These are phyloP conservation scores for Colossoma macropomum DNA, from an alignment of 2,113 vertebrate genomes.

Conservation along the genomic window DNA sequence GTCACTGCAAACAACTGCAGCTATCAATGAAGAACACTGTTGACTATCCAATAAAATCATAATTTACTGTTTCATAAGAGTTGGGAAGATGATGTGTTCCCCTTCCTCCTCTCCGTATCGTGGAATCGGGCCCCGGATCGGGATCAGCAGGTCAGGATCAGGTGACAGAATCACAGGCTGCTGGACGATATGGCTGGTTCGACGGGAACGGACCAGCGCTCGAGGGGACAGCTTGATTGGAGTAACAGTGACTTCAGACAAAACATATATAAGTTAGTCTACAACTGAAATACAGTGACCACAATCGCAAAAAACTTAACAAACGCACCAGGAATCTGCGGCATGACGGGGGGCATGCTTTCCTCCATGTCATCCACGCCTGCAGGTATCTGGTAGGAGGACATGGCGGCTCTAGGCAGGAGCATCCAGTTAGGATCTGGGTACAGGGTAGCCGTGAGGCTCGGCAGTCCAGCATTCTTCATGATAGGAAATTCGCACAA, in stretches of 20 bases:
- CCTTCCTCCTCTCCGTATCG: constrained; percentile 70
- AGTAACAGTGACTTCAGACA: constrained; percentile 47
- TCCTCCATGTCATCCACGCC: constrained; percentile 89
- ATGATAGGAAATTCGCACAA: constrained; percentile 92
- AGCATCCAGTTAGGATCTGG: constrained; percentile 87
- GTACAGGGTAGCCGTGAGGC: constrained; percentile 90
- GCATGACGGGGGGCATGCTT: constrained; percentile 60
- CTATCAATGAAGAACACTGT: too few relatives aligned
- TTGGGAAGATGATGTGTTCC: constrained; percentile 69
- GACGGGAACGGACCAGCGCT: constrained; percentile 63
- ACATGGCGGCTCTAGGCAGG: constrained; percentile 84
- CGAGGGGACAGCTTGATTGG: constrained; percentile 73
- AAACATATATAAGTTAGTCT: background rate
- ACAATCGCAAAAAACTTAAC: background rate
- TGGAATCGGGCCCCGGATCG: constrained; percentile 64
- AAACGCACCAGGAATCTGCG: constrained; percentile 68
- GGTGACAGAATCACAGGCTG: constrained; percentile 59
- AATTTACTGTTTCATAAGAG: constrained; percentile 76
- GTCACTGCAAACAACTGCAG: too few relatives aligned
- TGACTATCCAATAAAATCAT: background rate
- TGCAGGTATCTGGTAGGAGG: constrained; percentile 84
- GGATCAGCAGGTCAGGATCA: constrained; percentile 77
- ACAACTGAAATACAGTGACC: background rate
- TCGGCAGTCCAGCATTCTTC: constrained; percentile 88
- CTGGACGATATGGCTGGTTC: constrained; percentile 60